Conservation (phyloP, 2,113 vertebrate genomes). For the Atractosteus spatula region DNA sequence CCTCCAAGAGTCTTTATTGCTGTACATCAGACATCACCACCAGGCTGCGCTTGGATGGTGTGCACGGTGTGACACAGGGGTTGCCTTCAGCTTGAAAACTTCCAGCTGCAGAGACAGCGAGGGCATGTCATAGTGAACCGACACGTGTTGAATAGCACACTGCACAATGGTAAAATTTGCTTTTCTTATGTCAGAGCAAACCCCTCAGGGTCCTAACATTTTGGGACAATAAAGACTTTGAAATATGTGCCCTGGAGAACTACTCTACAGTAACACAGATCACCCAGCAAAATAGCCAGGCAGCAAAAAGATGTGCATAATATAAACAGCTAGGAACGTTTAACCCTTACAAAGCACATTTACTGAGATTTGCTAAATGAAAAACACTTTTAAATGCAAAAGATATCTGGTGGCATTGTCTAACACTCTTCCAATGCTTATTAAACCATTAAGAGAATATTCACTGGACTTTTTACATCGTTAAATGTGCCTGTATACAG, state of each 20-base stretch:
- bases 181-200: neutral
- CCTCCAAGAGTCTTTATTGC: neutral
- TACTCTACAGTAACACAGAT: neutral
- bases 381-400: too few species aligned
- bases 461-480: too few species aligned
- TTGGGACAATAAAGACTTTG: neutral
- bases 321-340: neutral
- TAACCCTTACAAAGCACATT: constrained; percentile 3
- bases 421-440: too few species aligned
- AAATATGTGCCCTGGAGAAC: constrained; percentile 6
- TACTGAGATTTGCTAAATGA: neutral
- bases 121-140: neutral
- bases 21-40: neutral
- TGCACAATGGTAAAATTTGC: neutral
- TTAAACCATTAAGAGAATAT: too few species aligned
- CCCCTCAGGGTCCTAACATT: constrained; percentile 2
- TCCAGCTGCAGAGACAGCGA: too few species aligned
- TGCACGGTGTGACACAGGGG: neutral
- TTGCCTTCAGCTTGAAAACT: neutral
- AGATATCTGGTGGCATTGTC: too few species aligned
- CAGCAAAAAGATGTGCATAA: neutral
- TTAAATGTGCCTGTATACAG: too few species aligned
- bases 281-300: neutral
- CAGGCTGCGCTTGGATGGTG: neutral
- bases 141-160: neutral